Evolutionary conservation across 1,140 invertebrate species (phyloP).

Genomic region (Trissolcus basalis): DNA sequence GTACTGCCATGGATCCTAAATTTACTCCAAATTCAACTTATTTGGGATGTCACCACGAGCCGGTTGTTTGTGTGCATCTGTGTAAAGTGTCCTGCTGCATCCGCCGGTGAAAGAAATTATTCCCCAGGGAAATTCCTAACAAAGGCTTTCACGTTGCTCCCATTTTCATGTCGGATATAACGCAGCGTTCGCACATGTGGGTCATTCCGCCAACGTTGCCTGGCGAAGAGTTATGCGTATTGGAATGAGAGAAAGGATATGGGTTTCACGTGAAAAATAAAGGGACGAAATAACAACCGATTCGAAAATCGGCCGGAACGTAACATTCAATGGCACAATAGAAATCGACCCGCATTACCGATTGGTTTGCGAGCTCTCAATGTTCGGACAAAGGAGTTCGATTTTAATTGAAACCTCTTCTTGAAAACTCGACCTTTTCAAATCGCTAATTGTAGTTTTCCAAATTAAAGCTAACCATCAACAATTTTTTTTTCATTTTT

Average conservation of each 20-base stretch:
- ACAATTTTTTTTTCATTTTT: too few species aligned
- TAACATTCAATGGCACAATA: conserved; percentile 23
- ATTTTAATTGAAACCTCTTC: too few species aligned
- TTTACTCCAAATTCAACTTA: conserved; percentile 54
- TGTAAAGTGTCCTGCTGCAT: conserved; percentile 63
- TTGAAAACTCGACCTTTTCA: too few species aligned
- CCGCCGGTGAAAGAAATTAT: conserved; percentile 63
- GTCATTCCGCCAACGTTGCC: conserved; percentile 17
- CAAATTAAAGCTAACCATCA: too few species aligned
- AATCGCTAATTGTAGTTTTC: too few species aligned
- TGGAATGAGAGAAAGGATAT: not conserved
- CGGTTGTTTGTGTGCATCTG: conserved; percentile 65
- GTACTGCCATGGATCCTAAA: conserved; percentile 67
- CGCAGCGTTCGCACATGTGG: conserved; percentile 32
- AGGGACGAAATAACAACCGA: conserved; percentile 3
- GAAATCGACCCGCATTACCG: conserved; percentile 32
- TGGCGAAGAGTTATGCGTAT: conserved; percentile 2
- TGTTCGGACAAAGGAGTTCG: not conserved
- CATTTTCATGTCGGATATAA: conserved; percentile 48
- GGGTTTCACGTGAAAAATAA: not conserved
- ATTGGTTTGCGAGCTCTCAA: conserved; percentile 22
- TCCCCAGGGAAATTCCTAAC: conserved; percentile 64
- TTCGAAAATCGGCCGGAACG: conserved; percentile 13
- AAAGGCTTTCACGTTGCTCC: conserved; percentile 62
- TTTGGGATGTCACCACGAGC: conserved; percentile 64